Conservation (phyloP, 2,113 vertebrate species). For the Burhinus bistriatus region DNA sequence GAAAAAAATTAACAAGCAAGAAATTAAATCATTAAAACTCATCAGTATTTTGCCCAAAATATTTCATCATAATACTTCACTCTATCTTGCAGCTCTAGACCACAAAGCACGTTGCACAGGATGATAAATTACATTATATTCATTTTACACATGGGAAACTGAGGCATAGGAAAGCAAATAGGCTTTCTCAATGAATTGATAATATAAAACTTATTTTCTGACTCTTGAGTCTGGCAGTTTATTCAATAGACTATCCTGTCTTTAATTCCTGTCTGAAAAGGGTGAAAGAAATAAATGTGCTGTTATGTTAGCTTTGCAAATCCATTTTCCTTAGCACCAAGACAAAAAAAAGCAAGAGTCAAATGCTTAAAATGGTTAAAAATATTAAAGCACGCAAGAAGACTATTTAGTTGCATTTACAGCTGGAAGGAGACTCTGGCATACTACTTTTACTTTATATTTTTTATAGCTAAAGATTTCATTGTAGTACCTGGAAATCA, state of each 20-base stretch:
- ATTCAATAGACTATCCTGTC: slow-evolving; percentile 36
- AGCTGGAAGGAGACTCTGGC: slow-evolving; percentile 20
- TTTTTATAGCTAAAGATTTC: slow-evolving; percentile 54
- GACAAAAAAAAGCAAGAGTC: slow-evolving; percentile 25
- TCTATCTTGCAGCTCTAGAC: slow-evolving; percentile 13
- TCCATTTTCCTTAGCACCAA: slow-evolving; percentile 22
- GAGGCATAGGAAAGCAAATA: slow-evolving; percentile 57
- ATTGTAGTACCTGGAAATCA: slow-evolving; percentile 56
- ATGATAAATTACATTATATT: slow-evolving; percentile 60
- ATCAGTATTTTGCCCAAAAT: slow-evolving; percentile 42
- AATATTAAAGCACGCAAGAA: slow-evolving; percentile 50
- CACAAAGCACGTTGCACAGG: background rate
- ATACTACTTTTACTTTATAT: slow-evolving; percentile 43
- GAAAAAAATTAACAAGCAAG: slow-evolving; percentile 11
- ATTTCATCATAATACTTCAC: slow-evolving; percentile 13
- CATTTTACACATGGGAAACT: slow-evolving; percentile 57
- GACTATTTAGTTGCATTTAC: slow-evolving; percentile 51
- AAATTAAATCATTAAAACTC: slow-evolving; percentile 58
- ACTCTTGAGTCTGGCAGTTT: slow-evolving; percentile 31
- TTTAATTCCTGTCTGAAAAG: slow-evolving; percentile 59
- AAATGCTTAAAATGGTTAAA: slow-evolving; percentile 50
- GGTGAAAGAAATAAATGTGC: slow-evolving; percentile 44
- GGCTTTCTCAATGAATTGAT: slow-evolving; percentile 34
- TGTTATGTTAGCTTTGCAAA: slow-evolving; percentile 48
- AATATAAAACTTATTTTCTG: slow-evolving; percentile 43